phyloP scores from a whole-genome alignment of 1,140 invertebrate species.

The Leptinotarsa texana region DNA sequence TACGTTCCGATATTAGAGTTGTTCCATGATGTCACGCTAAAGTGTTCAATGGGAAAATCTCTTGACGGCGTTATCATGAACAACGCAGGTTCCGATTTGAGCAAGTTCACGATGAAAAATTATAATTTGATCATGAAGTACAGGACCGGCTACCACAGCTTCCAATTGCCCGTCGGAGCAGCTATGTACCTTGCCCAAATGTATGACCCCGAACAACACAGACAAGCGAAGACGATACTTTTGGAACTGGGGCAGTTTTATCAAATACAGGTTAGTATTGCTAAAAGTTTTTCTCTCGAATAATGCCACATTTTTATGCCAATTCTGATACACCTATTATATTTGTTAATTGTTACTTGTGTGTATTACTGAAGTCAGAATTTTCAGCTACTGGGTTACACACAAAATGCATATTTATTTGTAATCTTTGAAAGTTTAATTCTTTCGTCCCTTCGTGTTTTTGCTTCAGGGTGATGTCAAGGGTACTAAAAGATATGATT shows the following conservation, averaged over 20 bases:
- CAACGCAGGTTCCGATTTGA: conserved; percentile 67
- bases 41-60: conserved; percentile 79
- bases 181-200: conserved; percentile 80
- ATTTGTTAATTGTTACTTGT: too few relatives aligned
- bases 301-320: too few relatives aligned
- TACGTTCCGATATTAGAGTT: conserved; percentile 82
- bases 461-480: too few relatives aligned
- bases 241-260: conserved; percentile 96
- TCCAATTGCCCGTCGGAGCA: conserved; percentile 85
- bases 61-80: conserved; percentile 70
- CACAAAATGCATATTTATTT: too few relatives aligned
- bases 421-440: too few relatives aligned
- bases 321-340: too few relatives aligned
- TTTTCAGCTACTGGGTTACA: too few relatives aligned
- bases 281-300: too few relatives aligned
- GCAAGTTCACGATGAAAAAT: conserved; percentile 78
- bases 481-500: too few relatives aligned
- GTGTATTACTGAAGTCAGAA: too few relatives aligned
- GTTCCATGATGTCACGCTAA: conserved; percentile 83
- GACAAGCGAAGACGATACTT: conserved; percentile 84
- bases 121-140: conserved; percentile 92
- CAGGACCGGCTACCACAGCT: conserved; percentile 95
- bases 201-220: conserved; percentile 74
- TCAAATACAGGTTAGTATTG: conserved; percentile 79
- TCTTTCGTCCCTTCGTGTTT: too few relatives aligned